Conservation (phyloP, 1,140 invertebrate species). For the Notospermus geniculatus region DNA sequence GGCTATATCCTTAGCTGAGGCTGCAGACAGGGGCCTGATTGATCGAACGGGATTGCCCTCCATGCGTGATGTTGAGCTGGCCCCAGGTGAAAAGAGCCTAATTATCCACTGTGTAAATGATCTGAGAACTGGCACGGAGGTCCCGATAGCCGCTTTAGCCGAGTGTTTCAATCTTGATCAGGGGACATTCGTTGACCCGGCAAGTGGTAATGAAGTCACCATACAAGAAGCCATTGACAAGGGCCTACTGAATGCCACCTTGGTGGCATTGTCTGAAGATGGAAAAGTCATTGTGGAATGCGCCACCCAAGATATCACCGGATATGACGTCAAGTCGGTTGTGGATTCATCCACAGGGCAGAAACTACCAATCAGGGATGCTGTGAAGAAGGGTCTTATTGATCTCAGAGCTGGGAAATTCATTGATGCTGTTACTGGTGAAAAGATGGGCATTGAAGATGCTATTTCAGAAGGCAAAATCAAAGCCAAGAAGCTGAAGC, state of each 20-base stretch:
- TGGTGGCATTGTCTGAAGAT: conserved; percentile 60
- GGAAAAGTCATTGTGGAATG: too few relatives aligned
- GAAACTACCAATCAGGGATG: conserved; percentile 76
- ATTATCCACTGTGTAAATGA: conserved; percentile 74
- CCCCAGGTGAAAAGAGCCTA: conserved; percentile 63
- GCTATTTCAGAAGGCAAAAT: conserved; percentile 66
- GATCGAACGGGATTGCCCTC: neutral
- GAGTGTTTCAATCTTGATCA: neutral
- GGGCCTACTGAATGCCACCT: conserved; percentile 72
- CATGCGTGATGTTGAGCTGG: conserved; percentile 59
- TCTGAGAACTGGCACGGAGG: conserved; percentile 18
- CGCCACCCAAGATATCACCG: neutral
- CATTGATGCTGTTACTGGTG: conserved; percentile 72
- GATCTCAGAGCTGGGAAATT: conserved; percentile 74
- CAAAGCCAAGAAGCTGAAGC: neutral
- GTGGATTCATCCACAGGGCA: conserved; percentile 83
- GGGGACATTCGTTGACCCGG: conserved; percentile 8
- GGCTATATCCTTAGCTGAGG: conserved; percentile 69
- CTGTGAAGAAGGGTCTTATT: conserved; percentile 74
- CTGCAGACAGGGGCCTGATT: conserved; percentile 80
- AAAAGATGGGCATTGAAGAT: conserved; percentile 70
- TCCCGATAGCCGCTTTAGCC: too few relatives aligned
- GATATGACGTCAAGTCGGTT: conserved; percentile 54
- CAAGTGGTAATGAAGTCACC: conserved; percentile 62
- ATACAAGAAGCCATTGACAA: conserved; percentile 76